Evolutionary conservation across 2,113 vertebrate species (phyloP).

Genomic region (Fukomys damarensis): DNA sequence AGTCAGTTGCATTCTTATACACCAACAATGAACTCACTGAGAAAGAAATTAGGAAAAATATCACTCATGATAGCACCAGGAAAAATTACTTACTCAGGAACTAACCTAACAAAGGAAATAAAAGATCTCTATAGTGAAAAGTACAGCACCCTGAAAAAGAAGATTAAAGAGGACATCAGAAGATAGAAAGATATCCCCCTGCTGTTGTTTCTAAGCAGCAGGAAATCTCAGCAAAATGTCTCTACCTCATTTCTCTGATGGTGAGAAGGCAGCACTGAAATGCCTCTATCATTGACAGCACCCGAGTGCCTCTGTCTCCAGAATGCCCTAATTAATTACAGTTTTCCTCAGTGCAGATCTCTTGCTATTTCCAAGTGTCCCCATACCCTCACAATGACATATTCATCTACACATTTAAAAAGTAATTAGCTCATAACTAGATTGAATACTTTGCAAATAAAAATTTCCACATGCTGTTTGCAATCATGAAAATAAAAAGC

Average conservation of each 20-base stretch:
- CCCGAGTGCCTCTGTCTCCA: rapidly evolving
- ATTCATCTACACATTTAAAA: not conserved
- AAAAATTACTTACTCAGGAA: not conserved
- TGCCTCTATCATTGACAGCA: rapidly evolving
- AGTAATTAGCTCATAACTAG: not conserved
- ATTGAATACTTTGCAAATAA: not conserved
- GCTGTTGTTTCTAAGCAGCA: not conserved
- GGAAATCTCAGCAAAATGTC: not conserved
- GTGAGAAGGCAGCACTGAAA: not conserved
- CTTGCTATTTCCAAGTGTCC: not conserved
- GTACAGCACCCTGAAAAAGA: not conserved
- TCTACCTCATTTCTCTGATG: not conserved
- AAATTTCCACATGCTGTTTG: not conserved
- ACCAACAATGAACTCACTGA: not conserved
- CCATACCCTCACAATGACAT: not conserved
- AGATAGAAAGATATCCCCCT: not conserved
- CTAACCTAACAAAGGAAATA: not conserved
- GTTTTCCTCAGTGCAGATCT: not conserved
- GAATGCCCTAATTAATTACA: not conserved
- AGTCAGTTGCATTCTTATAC: not conserved
- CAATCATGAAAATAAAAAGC: not conserved
- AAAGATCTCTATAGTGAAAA: not conserved
- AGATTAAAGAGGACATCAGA: not conserved
- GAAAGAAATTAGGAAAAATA: not conserved
- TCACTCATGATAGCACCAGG: not conserved